These are phyloP conservation scores for Lasioglossum baleicum DNA, from an alignment of 1,140 invertebrate species.

Conservation along the genomic window DNA sequence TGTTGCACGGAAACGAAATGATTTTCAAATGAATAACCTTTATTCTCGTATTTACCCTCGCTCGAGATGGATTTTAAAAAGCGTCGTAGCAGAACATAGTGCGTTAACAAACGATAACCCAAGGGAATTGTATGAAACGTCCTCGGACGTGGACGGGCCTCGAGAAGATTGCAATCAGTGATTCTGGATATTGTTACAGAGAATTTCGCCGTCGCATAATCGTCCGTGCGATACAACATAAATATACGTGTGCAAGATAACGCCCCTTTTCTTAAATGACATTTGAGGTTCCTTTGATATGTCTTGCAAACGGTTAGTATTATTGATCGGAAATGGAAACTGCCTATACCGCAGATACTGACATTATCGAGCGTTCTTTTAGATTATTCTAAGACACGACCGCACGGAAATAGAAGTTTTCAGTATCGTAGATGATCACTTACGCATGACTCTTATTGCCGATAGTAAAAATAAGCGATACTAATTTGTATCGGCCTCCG, in stretches of 20 bases:
- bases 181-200: not conserved
- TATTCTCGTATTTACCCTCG: too few species aligned
- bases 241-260: slow-evolving; percentile 43
- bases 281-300: slow-evolving; percentile 54
- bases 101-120: too few species aligned
- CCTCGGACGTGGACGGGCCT: not conserved
- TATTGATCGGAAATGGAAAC: slow-evolving; percentile 63
- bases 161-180: not conserved
- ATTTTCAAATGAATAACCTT: too few species aligned
- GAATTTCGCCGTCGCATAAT: not conserved
- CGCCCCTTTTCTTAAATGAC: slow-evolving; percentile 64
- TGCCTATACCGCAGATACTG: slow-evolving; percentile 22
- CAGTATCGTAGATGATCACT: slow-evolving; percentile 38
- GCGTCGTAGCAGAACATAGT: too few species aligned
- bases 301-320: slow-evolving; percentile 64
- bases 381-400: not conserved
- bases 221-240: not conserved
- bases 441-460: slow-evolving; percentile 51
- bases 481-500: slow-evolving; percentile 28
- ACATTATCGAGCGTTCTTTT: not conserved
- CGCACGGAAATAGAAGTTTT: not conserved
- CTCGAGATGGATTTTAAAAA: too few species aligned
- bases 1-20: too few species aligned
- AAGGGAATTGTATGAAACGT: not conserved
- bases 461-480: slow-evolving; percentile 23